Conservation (phyloP, 2,888 invertebrate genomes). For the Archips xylosteana region DNA sequence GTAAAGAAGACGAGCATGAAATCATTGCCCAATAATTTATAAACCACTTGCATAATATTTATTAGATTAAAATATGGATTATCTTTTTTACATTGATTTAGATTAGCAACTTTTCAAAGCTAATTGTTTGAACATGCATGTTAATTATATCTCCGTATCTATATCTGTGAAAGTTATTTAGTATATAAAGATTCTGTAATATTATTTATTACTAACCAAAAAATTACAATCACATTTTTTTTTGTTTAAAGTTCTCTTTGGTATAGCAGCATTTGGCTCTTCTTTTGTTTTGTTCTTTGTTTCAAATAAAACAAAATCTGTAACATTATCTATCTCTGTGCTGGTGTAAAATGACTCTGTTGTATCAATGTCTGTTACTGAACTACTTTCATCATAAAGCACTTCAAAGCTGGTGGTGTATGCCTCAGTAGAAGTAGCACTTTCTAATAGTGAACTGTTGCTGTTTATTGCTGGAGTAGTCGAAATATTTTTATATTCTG, state of each 20-base stretch:
- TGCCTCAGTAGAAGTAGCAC: slow-evolving; percentile 55
- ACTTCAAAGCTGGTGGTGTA: slow-evolving; percentile 66
- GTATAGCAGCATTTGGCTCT: slow-evolving; percentile 51
- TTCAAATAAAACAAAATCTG: slow-evolving; percentile 70
- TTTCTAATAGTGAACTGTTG: slow-evolving; percentile 56
- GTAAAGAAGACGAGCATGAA: slow-evolving; percentile 49
- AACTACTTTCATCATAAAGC: slow-evolving; percentile 69
- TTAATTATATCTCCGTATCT: too few relatives aligned
- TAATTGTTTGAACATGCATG: neutral
- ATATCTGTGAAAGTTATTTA: neutral
- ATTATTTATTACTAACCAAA: slow-evolving; percentile 60
- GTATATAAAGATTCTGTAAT: neutral
- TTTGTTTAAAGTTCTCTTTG: slow-evolving; percentile 54
- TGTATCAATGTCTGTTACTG: slow-evolving; percentile 56
- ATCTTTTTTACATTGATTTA: too few relatives aligned
- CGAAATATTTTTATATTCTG: slow-evolving; percentile 44
- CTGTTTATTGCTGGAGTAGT: slow-evolving; percentile 50
- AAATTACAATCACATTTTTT: slow-evolving; percentile 70
- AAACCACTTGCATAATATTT: slow-evolving; percentile 8
- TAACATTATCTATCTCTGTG: slow-evolving; percentile 71
- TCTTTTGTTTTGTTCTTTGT: slow-evolving; percentile 58
- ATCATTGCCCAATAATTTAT: neutral
- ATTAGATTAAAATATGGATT: too few relatives aligned
- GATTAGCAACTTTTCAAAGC: neutral
- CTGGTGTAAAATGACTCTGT: slow-evolving; percentile 61